phyloP scores from a whole-genome alignment of 2,888 invertebrate species.

The Cremastinae sp. region DNA sequence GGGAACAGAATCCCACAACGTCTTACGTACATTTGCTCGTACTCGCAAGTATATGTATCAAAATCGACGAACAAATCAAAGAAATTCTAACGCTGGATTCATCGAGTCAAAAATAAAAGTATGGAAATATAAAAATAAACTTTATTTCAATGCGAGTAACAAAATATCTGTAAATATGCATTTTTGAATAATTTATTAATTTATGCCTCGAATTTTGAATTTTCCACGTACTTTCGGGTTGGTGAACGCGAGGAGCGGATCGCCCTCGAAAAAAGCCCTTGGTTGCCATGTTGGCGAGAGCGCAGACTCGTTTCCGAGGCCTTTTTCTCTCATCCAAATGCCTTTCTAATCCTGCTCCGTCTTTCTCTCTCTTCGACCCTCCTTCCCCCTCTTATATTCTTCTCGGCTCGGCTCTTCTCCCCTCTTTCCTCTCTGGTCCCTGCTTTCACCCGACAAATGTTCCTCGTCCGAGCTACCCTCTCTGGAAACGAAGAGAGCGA shows the following conservation, averaged over 20 bases:
- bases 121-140: no score
- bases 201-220: no score
- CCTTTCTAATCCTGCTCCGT: constrained; percentile 58
- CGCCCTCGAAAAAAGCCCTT: constrained; percentile 15
- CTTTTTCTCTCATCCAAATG: constrained; percentile 56
- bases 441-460: constrained; percentile 38
- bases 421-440: constrained; percentile 1
- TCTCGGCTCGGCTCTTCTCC: constrained; percentile 14
- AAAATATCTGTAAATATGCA: no score
- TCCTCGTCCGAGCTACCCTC: constrained; percentile 48
- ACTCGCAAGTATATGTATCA: not conserved
- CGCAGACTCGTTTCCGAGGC: constrained; percentile 29
- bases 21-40: not conserved
- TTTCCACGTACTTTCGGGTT: not conserved
- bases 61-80: no score
- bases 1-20: not conserved
- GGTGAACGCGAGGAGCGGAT: no score
- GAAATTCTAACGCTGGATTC: no score
- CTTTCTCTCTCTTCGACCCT: constrained; percentile 29
- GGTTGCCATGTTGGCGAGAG: not conserved
- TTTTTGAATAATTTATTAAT: no score
- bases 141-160: no score
- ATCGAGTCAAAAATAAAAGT: no score
- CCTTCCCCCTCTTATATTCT: constrained; percentile 19
- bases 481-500: constrained; percentile 11